Conservation (phyloP, 2,113 vertebrate genomes). For the Camarhynchus parvulus region DNA sequence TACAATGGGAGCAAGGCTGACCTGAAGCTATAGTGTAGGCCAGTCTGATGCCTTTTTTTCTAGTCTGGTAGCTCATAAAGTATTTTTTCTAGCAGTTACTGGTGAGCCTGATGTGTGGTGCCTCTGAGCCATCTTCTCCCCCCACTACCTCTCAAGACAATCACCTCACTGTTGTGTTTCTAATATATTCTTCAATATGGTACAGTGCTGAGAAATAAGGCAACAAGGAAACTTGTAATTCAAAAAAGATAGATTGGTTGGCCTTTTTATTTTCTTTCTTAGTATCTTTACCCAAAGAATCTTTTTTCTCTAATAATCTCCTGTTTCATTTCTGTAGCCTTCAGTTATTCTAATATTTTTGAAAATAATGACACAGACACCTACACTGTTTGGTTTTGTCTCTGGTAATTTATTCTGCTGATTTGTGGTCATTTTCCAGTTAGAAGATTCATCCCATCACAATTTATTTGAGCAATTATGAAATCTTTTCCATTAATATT, state of each 20-base stretch:
- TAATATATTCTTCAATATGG: neutral
- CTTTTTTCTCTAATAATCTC: neutral
- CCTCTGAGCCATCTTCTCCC: neutral
- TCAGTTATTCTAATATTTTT: neutral
- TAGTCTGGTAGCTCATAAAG: neutral
- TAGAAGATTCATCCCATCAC: neutral
- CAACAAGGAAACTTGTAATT: neutral
- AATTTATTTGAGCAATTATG: neutral
- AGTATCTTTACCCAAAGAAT: neutral
- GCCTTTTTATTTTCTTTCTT: neutral
- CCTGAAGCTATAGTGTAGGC: neutral
- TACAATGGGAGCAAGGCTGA: neutral
- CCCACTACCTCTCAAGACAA: neutral
- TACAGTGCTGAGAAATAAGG: neutral
- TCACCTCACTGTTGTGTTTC: neutral
- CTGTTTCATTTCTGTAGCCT: neutral
- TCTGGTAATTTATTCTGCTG: neutral
- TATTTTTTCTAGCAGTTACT: neutral
- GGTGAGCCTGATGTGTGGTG: neutral
- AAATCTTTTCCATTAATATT: neutral
- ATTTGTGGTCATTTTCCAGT: neutral
- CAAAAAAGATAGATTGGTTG: neutral
- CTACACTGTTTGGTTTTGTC: neutral
- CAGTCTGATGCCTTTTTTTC: neutral
- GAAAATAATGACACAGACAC: neutral